These are phyloP conservation scores for Laspeyria flexula DNA, from an alignment of 2,888 invertebrate species.

Conservation along the genomic window DNA sequence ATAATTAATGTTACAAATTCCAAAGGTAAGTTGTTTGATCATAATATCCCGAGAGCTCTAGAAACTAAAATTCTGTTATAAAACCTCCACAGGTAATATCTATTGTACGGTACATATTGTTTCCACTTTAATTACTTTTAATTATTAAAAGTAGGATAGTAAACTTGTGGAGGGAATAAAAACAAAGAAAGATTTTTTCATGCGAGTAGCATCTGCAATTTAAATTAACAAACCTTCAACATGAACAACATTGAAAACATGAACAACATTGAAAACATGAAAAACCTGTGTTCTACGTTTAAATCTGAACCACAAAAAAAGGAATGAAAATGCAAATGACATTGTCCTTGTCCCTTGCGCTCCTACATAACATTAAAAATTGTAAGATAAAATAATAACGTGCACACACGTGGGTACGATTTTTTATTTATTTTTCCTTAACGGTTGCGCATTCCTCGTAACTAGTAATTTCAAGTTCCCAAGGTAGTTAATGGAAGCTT, in stretches of 20 bases:
- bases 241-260: not conserved
- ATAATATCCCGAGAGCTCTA: too few species aligned
- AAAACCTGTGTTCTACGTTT: constrained; percentile 14
- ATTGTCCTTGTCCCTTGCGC: constrained; percentile 10
- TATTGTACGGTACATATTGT: too few species aligned
- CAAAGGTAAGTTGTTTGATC: too few species aligned
- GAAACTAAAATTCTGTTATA: too few species aligned
- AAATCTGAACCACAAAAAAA: constrained; percentile 27
- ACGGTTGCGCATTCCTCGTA: constrained; percentile 34
- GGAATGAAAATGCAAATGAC: constrained; percentile 33
- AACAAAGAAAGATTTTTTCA: constrained; percentile 1
- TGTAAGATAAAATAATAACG: constrained; percentile 38
- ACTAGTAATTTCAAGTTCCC: constrained; percentile 29
- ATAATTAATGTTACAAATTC: too few species aligned
- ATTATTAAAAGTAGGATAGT: too few species aligned
- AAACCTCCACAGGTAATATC: too few species aligned
- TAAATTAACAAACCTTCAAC: constrained; percentile 20
- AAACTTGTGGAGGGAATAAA: not conserved
- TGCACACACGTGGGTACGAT: constrained; percentile 42
- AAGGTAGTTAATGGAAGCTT: constrained; percentile 23
- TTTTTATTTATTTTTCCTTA: constrained; percentile 37
- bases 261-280: not conserved
- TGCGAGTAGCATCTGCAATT: constrained; percentile 14
- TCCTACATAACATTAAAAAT: constrained; percentile 21
- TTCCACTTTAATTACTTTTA: too few species aligned